Evolutionary conservation across 2,113 vertebrate species (phyloP).

Genomic region (Hippocampus zosterae): DNA sequence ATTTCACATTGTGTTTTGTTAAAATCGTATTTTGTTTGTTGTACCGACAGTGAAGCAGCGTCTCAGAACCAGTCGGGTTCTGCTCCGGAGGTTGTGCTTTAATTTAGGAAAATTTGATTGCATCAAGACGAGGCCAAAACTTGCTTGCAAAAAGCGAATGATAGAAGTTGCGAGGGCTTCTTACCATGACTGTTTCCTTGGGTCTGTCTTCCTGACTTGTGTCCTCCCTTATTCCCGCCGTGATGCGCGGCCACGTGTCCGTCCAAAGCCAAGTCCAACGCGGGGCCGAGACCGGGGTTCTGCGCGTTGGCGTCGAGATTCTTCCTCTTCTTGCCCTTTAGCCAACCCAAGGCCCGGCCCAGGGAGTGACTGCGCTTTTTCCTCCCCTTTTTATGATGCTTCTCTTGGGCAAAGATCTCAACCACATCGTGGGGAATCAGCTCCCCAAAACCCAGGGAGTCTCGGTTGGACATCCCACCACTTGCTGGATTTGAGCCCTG

Average conservation of each 20-base stretch:
- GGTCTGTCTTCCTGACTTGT: constrained; percentile 37
- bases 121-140: background rate
- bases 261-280: constrained; percentile 54
- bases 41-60: too few species aligned
- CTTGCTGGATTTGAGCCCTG: constrained; percentile 42
- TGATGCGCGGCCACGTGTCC: constrained; percentile 27
- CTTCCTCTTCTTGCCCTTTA: constrained; percentile 66
- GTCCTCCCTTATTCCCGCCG: constrained; percentile 48
- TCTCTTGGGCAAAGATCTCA: constrained; percentile 69
- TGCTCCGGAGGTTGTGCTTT: background rate
- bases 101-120: background rate
- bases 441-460: constrained; percentile 68
- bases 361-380: constrained; percentile 69
- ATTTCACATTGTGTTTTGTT: background rate
- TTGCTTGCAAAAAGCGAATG: background rate
- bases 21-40: background rate
- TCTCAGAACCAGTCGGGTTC: background rate
- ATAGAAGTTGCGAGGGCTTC: constrained; percentile 3
- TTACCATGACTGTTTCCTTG: constrained; percentile 57
- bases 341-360: constrained; percentile 58
- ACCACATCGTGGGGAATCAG: constrained; percentile 77
- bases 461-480: constrained; percentile 70
- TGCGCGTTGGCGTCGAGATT: constrained; percentile 33
- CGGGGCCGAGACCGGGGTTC: constrained; percentile 54
- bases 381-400: constrained; percentile 62